A percentile compares a stretch with the other conserved stretches of the same genome.
phyloP scores from a whole-genome alignment of 2,888 invertebrate species.

The Leucozona laternaria region DNA sequence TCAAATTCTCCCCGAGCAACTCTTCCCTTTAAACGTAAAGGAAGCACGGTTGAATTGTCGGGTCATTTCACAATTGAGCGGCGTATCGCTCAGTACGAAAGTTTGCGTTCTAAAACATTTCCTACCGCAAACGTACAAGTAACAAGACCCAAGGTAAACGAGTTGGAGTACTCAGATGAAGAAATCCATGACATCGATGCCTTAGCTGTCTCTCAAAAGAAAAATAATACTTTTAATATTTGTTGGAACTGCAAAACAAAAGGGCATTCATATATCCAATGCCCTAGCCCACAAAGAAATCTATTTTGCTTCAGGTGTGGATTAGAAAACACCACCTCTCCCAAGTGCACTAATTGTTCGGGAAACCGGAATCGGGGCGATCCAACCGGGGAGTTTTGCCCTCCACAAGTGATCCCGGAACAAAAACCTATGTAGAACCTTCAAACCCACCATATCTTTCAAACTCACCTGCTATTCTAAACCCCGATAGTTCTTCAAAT shows the following conservation, averaged over 20 bases:
- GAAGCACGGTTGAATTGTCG: too few relatives aligned
- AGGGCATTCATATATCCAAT: not conserved
- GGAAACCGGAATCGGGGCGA: constrained; percentile 19
- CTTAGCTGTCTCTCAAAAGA: not conserved
- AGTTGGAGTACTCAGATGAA: not conserved
- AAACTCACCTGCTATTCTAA: too few relatives aligned
- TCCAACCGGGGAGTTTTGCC: constrained; percentile 23
- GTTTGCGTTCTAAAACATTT: not conserved
- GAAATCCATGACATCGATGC: not conserved
- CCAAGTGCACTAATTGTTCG: not conserved
- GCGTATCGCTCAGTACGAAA: not conserved
- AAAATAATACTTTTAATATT: not conserved
- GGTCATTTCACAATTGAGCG: too few relatives aligned
- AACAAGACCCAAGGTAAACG: not conserved
- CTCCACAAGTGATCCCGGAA: constrained; percentile 15
- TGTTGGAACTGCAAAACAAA: constrained; percentile 23
- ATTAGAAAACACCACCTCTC: constrained; percentile 11
- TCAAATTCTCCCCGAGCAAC: too few relatives aligned
- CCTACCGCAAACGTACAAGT: not conserved
- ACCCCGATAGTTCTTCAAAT: too few relatives aligned
- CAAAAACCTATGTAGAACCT: not conserved
- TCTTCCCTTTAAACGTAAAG: too few relatives aligned
- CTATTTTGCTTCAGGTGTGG: not conserved
- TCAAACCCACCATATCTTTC: too few relatives aligned
- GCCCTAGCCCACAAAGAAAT: not conserved